Evolutionary conservation across 2,797 vertebrate species (phyloP).

Genomic region (Mus caroli): DNA sequence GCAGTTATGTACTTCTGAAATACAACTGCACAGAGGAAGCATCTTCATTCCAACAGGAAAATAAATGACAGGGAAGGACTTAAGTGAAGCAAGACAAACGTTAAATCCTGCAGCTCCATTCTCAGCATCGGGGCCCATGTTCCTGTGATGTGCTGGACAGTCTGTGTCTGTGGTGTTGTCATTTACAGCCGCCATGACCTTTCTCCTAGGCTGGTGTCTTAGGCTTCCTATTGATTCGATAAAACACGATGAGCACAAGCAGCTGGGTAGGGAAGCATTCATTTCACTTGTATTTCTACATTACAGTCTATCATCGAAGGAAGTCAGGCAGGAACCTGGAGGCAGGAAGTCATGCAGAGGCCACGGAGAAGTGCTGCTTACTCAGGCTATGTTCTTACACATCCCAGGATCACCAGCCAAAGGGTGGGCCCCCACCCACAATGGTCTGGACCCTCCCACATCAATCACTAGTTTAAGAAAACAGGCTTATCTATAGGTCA

Average conservation of each 20-base stretch:
- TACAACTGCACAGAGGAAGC: background rate
- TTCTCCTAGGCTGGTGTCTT: background rate
- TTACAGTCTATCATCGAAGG: background rate
- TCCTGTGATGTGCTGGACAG: background rate
- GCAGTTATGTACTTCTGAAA: background rate
- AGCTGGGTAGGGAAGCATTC: background rate
- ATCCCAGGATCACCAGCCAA: background rate
- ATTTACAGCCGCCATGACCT: background rate
- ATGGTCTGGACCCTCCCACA: background rate
- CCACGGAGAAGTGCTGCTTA: background rate
- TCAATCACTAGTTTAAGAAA: background rate
- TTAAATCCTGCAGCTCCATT: background rate
- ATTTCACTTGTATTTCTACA: background rate
- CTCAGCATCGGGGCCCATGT: background rate
- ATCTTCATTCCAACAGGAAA: background rate
- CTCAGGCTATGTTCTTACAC: background rate
- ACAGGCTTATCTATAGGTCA: background rate
- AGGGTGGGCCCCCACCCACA: background rate
- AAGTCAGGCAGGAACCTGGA: background rate
- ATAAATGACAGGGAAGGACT: background rate
- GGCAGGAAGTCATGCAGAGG: background rate
- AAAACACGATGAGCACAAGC: background rate
- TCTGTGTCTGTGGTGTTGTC: background rate
- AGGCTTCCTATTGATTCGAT: background rate
- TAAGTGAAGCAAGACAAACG: background rate